Evolutionary conservation across 1,140 invertebrate genomes (phyloP), one percentile per base, ranked within the genome.

Genomic region (Danaus melanippus): DNA sequence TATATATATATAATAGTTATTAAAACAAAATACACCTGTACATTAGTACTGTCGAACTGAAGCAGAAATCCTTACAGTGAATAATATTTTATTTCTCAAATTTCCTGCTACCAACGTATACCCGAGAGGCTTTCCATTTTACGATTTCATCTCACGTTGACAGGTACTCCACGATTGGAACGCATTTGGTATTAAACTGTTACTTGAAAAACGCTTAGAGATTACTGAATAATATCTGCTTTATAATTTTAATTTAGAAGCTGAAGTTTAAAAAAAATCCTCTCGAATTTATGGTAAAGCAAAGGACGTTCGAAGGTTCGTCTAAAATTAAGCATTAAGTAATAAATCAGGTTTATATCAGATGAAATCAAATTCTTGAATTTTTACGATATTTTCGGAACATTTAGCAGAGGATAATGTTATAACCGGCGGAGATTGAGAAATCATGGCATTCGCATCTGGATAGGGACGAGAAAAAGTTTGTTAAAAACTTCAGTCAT

Each of bases 11-110:
- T 8, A 7, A 32, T 3, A 32, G 21, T 32, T 32, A 32, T 32
- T 32, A 32, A 32, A 32, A 32, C 21, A 32, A 49, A 49, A 49
- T 40, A 40, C 8, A 40, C 11, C 10, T 49, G 32, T 12, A 49
- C 47, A 17, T 56, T 32, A 32, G 42, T 50, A 56, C 42, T 42
- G 53, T 17, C 12, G 43, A 21, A 50, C 46, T 53, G 49, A 58
- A 58, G 52, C 47, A 43, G 44, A 54, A 47, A 50, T 12, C 46
- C 53, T 52, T n/a, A n/a, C 42, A 44, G 54, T 58, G n/a, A n/a
- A n/a, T n/a, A n/a, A n/a, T 62, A 57, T 67, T 65, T 70, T 65
- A 70, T 67, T 57, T 67, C 39, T 57, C 48, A 65, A 67, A 67
- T 67, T 62, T 66, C 61, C 60, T 66, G 54, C 65, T 63, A 50